Percentiles rank a stretch among this genome's conserved stretches.
Conservation (phyloP, 2,797 vertebrate genomes). For the Gymnothorax reevesii region DNA sequence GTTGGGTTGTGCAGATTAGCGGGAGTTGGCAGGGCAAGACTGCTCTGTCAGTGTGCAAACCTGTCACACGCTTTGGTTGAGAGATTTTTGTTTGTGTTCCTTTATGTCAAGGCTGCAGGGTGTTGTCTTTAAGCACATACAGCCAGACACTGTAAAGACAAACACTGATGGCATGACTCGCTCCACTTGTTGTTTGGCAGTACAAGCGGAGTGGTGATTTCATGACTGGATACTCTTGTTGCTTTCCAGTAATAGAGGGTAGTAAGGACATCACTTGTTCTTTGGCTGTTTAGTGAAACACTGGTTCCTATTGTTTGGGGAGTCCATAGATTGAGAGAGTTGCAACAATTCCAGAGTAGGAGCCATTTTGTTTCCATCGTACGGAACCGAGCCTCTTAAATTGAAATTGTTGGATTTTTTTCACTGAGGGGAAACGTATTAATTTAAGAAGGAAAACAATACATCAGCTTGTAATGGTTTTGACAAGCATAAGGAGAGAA, state of each 20-base stretch:
- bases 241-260: background rate
- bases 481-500: too few relatives aligned
- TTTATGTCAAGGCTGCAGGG: background rate
- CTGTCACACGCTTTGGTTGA: background rate
- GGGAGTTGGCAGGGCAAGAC: constrained; percentile 24
- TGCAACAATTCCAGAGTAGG: too few relatives aligned
- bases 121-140: background rate
- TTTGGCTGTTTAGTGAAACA: too few relatives aligned
- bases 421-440: too few relatives aligned
- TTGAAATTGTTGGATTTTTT: too few relatives aligned
- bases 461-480: too few relatives aligned
- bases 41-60: background rate
- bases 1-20: constrained; percentile 27
- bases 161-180: background rate
- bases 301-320: too few relatives aligned
- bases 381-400: too few relatives aligned
- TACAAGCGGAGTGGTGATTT: background rate
- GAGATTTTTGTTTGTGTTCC: background rate
- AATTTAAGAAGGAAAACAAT: too few relatives aligned
- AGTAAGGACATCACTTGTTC: background rate
- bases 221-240: background rate
- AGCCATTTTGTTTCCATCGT: too few relatives aligned
- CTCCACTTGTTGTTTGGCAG: too few relatives aligned
- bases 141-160: background rate
- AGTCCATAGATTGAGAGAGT: too few relatives aligned